Evolutionary conservation across 2,113 vertebrate genomes (phyloP).

Genomic region (Colius striatus): DNA sequence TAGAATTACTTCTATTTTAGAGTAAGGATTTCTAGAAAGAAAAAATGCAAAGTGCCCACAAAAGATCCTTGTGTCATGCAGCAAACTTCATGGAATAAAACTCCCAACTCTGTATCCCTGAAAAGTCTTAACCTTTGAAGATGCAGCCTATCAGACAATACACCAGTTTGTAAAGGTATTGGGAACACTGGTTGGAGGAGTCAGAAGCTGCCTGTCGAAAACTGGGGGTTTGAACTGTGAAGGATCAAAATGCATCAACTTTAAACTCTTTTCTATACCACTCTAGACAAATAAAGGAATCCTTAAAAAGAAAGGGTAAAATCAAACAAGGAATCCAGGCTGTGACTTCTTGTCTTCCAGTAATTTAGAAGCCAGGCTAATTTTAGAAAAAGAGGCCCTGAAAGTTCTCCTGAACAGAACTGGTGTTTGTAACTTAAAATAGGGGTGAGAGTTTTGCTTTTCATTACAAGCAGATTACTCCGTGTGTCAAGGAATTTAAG

Average conservation of each 20-base stretch:
- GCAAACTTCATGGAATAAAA: conserved; percentile 28
- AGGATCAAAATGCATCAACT: conserved; percentile 18
- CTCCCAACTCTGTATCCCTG: neutral
- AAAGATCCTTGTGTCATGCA: conserved; percentile 42
- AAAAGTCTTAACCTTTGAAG: conserved; percentile 11
- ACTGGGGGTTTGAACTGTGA: neutral
- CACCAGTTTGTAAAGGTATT: neutral
- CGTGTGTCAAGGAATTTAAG: neutral
- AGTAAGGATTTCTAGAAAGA: conserved; percentile 37
- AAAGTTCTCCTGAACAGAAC: conserved; percentile 6
- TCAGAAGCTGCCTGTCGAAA: conserved; percentile 9
- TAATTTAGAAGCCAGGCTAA: conserved; percentile 3
- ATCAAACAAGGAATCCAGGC: neutral
- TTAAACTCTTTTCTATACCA: neutral
- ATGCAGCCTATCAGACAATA: neutral
- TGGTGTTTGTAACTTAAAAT: neutral
- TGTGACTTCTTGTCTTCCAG: neutral
- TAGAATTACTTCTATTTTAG: conserved; percentile 21
- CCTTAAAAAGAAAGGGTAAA: neutral
- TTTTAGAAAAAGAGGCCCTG: neutral
- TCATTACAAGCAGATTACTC: neutral
- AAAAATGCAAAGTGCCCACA: conserved; percentile 29
- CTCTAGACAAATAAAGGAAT: neutral
- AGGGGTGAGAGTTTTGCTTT: neutral
- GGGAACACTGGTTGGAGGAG: conserved; percentile 16